These are phyloP conservation scores for Protaetia brevitarsis DNA, from an alignment of 1,140 invertebrate species.

Conservation along the genomic window DNA sequence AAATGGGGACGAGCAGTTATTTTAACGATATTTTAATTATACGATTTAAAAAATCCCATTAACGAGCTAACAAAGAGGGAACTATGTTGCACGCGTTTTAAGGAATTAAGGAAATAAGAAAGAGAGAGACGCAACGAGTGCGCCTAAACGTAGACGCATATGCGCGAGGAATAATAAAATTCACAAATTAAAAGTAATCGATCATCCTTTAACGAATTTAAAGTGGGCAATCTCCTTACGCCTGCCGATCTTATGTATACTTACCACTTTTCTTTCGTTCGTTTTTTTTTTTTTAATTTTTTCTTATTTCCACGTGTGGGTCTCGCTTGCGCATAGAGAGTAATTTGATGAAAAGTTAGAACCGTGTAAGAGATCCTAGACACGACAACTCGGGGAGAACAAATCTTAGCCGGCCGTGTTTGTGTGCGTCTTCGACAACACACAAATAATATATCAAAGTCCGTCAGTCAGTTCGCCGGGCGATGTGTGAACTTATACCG, in stretches of 20 bases:
- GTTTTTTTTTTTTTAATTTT: not conserved
- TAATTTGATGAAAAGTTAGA: constrained; percentile 16
- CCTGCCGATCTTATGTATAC: not conserved
- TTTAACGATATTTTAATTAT: constrained; percentile 19
- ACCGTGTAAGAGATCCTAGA: not conserved
- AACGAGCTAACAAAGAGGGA: constrained; percentile 1
- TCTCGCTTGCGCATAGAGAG: not conserved
- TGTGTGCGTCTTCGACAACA: not conserved
- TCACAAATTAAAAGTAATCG: constrained; percentile 17
- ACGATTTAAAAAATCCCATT: constrained; percentile 14
- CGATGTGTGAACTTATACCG: not conserved
- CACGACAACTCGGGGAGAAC: constrained; percentile 2
- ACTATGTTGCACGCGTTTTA: not conserved
- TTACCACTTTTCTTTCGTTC: not conserved
- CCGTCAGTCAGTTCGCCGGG: not conserved
- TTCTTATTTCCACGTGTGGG: not conserved
- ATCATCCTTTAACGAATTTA: constrained; percentile 12
- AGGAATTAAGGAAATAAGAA: not conserved
- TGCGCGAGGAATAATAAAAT: constrained; percentile 4
- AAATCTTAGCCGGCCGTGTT: constrained; percentile 6
- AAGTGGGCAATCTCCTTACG: not conserved
- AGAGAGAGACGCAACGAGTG: not conserved
- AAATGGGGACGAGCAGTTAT: not conserved
- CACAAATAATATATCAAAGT: constrained; percentile 16
- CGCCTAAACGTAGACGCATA: not conserved